Evolutionary conservation across 2,113 vertebrate species (phyloP).

Genomic region (Phaethon lepturus): DNA sequence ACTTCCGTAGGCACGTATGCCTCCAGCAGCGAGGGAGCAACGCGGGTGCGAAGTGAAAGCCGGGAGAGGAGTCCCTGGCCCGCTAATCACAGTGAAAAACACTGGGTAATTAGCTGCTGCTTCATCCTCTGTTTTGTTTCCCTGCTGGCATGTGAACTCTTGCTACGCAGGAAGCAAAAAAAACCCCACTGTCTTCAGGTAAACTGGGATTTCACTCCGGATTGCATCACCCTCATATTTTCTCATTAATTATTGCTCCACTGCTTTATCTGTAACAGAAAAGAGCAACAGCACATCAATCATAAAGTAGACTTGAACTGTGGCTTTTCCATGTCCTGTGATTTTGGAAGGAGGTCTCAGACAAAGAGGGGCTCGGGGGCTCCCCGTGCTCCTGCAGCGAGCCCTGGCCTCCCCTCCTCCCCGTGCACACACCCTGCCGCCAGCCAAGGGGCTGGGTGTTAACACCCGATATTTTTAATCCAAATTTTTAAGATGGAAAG

Average conservation of each 20-base stretch:
- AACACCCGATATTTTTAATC: not conserved
- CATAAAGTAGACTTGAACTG: not conserved
- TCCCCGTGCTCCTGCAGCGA: not conserved
- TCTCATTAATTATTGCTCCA: not conserved
- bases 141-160: not conserved
- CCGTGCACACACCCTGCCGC: too few relatives aligned
- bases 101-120: not conserved
- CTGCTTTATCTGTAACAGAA: not conserved
- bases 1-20: rapidly evolving
- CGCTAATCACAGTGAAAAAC: not conserved
- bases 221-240: not conserved
- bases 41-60: not conserved
- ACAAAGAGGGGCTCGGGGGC: not conserved
- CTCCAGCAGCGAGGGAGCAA: not conserved
- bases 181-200: not conserved
- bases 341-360: not conserved
- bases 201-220: not conserved
- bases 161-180: not conserved
- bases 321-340: not conserved
- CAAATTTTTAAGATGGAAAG: not conserved
- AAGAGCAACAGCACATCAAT: not conserved
- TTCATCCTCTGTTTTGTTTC: not conserved
- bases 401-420: not conserved
- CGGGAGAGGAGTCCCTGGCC: not conserved
- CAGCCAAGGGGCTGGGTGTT: not conserved